phyloP scores from a whole-genome alignment of 2,888 invertebrate genomes.

The Melitaea athalia region DNA sequence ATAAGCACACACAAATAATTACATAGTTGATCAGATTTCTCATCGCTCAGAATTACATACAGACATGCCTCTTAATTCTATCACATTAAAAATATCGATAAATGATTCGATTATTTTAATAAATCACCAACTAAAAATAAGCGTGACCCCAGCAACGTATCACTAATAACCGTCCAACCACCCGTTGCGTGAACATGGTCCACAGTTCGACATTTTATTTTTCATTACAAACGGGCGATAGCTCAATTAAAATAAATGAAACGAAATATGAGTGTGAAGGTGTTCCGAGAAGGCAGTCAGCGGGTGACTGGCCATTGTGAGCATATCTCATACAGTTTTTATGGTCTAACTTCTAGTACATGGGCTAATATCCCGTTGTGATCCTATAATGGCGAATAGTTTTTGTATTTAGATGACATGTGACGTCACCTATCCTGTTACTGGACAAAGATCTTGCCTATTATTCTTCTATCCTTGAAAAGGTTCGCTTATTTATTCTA shows the following conservation, averaged over 20 bases:
- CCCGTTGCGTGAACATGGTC: slow-evolving; percentile 43
- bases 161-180: slow-evolving; percentile 42
- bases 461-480: no score
- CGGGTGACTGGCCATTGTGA: slow-evolving; percentile 52
- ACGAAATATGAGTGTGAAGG: slow-evolving; percentile 44
- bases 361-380: slow-evolving; percentile 27
- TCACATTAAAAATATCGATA: slow-evolving; percentile 25
- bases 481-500: no score
- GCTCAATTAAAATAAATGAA: slow-evolving; percentile 51
- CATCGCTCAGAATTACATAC: no score
- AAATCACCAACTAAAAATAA: slow-evolving; percentile 34
- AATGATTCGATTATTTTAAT: slow-evolving; percentile 42
- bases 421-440: slow-evolving; percentile 4
- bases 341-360: slow-evolving; percentile 33
- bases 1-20: background rate
- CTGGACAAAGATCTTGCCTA: slow-evolving; percentile 11
- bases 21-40: no score
- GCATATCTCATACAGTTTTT: slow-evolving; percentile 36
- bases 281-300: slow-evolving; percentile 64
- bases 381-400: slow-evolving; percentile 7
- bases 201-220: slow-evolving; percentile 41
- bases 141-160: slow-evolving; percentile 42
- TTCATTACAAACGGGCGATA: slow-evolving; percentile 45
- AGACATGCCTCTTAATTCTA: no score
- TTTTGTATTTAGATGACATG: slow-evolving; percentile 6